Evolutionary conservation across 2,797 vertebrate species (phyloP).

Genomic region (Chaunax sp.): DNA sequence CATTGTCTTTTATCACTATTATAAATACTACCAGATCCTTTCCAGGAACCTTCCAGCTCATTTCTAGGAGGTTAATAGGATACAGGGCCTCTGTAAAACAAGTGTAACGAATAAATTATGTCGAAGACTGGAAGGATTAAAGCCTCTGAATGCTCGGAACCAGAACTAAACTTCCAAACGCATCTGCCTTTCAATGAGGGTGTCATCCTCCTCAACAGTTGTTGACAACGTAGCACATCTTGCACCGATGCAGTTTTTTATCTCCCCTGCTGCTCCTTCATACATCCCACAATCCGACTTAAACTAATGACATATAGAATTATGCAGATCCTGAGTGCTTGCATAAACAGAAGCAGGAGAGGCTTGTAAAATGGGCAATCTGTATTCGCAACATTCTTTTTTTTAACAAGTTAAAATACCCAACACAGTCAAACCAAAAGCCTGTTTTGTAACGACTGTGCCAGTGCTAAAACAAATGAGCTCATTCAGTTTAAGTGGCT

Average conservation of each 20-base stretch:
- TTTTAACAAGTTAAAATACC: constrained; percentile 25
- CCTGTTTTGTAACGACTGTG: constrained; percentile 19
- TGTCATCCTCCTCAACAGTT: constrained; percentile 33
- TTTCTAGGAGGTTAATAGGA: neutral
- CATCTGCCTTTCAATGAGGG: constrained; percentile 38
- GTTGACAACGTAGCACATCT: constrained; percentile 43
- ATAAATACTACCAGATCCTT: neutral
- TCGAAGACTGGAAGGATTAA: constrained; percentile 20
- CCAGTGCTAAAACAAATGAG: constrained; percentile 26
- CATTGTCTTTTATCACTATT: neutral
- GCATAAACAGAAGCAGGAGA: constrained; percentile 40
- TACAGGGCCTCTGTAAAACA: constrained; percentile 13
- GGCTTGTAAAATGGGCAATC: constrained; percentile 43
- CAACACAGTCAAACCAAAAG: constrained; percentile 34
- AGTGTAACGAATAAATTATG: constrained; percentile 10
- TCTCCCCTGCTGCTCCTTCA: constrained; percentile 55
- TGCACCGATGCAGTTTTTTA: constrained; percentile 25
- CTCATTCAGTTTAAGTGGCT: constrained; percentile 13
- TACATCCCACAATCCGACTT: constrained; percentile 31
- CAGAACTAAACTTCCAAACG: constrained; percentile 26
- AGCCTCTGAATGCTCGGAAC: constrained; percentile 11
- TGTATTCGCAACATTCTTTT: constrained; percentile 51
- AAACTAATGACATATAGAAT: constrained; percentile 59
- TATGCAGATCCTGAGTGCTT: constrained; percentile 44
- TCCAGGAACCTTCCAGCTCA: neutral